Percentiles rank a stretch among this genome's conserved stretches.
Evolutionary conservation across 2,888 invertebrate genomes (phyloP).

Genomic region (Caenorhabditis sinica): DNA sequence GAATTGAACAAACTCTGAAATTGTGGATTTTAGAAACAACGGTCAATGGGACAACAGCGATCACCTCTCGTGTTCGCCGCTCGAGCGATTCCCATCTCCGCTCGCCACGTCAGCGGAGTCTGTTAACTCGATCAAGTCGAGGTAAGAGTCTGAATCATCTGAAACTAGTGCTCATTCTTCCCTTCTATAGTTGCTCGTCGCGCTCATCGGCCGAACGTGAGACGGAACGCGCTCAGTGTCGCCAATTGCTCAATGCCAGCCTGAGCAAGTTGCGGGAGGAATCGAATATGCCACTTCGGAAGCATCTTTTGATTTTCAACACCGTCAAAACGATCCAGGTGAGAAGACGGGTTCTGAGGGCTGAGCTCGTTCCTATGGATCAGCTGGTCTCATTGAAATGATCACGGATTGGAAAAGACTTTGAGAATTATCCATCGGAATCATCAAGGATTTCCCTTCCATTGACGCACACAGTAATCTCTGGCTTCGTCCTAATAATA

Average conservation of each 20-base stretch:
- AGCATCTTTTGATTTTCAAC: conserved; percentile 76
- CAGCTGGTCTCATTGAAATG: background rate
- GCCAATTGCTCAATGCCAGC: conserved; percentile 71
- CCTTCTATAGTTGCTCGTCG: conserved; percentile 70
- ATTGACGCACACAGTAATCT: conserved; percentile 28
- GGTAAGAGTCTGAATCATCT: conserved; percentile 33
- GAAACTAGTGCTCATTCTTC: background rate
- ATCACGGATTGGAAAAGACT: background rate
- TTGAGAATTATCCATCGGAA: background rate
- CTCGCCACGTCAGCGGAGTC: conserved; percentile 71
- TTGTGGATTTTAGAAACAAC: conserved; percentile 25
- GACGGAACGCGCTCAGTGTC: conserved; percentile 71
- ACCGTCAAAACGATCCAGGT: conserved; percentile 76
- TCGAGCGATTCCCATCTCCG: conserved; percentile 68
- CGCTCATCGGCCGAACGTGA: conserved; percentile 76
- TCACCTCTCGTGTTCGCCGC: conserved; percentile 62
- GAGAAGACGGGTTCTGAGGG: conserved; percentile 4
- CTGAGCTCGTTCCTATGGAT: conserved; percentile 9
- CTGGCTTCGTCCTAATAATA: background rate
- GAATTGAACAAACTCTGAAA: background rate
- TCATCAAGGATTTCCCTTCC: conserved; percentile 1
- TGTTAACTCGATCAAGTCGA: conserved; percentile 70
- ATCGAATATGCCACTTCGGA: conserved; percentile 73
- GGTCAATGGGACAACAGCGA: conserved; percentile 52
- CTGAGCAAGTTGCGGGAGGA: conserved; percentile 72